Conservation (phyloP, 1,140 invertebrate genomes). For the Zophobas atratus region DNA sequence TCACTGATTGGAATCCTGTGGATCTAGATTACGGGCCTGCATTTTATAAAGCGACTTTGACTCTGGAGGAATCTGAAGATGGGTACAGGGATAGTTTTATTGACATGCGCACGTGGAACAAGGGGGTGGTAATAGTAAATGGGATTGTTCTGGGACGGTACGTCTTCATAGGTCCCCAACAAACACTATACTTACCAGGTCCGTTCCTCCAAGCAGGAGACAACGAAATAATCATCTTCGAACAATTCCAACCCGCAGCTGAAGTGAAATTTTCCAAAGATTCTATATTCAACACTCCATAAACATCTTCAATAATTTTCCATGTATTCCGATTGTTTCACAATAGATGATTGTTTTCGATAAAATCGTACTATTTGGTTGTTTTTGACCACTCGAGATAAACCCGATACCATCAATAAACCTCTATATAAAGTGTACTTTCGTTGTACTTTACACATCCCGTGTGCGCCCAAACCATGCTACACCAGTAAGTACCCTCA, state of each 20-base stretch:
- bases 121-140: constrained; percentile 77
- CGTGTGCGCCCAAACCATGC: no score
- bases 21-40: constrained; percentile 56
- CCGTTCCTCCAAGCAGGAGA: constrained; percentile 70
- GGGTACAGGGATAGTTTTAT: constrained; percentile 61
- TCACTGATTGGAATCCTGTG: constrained; percentile 49
- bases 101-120: constrained; percentile 69
- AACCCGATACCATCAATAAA: no score
- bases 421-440: no score
- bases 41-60: constrained; percentile 60
- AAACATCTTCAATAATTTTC: not conserved
- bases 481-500: no score
- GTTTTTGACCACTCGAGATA: no score
- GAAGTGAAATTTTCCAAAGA: not conserved
- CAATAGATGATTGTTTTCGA: not conserved
- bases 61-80: not conserved
- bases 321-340: constrained; percentile 39
- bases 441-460: no score
- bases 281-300: not conserved
- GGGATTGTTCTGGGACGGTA: constrained; percentile 77
- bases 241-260: constrained; percentile 57
- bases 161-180: constrained; percentile 71
- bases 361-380: not conserved
- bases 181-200: constrained; percentile 74
- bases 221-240: constrained; percentile 68